Conservation (phyloP, 2,113 vertebrate species). For the Mionectes macconnelli region DNA sequence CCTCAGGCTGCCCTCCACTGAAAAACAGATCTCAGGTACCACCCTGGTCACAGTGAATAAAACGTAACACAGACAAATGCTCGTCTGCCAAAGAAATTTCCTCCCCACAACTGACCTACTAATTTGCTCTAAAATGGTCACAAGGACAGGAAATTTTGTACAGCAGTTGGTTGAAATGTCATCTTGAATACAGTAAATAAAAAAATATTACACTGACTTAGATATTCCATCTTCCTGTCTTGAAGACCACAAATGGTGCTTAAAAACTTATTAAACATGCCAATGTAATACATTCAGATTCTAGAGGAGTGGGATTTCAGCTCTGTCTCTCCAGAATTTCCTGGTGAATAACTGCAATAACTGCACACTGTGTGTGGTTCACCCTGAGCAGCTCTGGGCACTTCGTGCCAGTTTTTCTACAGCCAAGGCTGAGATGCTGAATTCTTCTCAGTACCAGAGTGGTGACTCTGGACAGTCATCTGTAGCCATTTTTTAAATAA, state of each 20-base stretch:
- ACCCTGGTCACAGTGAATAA: background rate
- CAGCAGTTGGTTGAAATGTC: background rate
- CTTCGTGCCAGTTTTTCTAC: background rate
- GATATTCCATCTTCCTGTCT: rapidly evolving
- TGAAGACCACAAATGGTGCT: background rate
- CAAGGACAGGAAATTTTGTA: background rate
- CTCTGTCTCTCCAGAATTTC: background rate
- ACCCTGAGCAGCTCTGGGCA: background rate
- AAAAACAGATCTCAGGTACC: background rate
- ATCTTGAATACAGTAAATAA: background rate
- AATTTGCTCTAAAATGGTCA: background rate
- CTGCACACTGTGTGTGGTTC: background rate
- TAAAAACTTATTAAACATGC: background rate
- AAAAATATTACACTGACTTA: background rate
- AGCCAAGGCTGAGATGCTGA: background rate
- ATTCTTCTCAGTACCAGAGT: background rate
- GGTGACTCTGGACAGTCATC: background rate
- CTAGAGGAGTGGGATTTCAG: background rate
- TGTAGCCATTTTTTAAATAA: background rate
- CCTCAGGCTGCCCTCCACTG: background rate
- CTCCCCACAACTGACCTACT: background rate
- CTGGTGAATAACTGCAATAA: background rate
- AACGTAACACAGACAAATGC: background rate
- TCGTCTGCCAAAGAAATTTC: background rate
- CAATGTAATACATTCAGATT: background rate